Conservation (phyloP, 2,888 invertebrate species). For the Hirtodrosophila cameraria region DNA sequence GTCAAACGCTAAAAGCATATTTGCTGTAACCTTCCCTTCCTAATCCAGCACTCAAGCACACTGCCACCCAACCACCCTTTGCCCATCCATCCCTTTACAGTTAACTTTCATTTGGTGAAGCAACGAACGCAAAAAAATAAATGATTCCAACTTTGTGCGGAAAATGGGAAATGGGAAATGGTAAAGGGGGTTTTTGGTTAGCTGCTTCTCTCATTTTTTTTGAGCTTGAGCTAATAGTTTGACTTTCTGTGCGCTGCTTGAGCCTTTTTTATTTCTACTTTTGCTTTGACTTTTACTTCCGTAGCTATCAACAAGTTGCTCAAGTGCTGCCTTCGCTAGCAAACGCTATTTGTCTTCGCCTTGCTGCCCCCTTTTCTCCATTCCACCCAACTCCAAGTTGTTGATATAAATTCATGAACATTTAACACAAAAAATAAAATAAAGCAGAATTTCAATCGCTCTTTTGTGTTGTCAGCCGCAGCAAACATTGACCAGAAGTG, state of each 20-base stretch:
- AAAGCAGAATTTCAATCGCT: conserved; percentile 35
- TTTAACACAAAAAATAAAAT: conserved; percentile 35
- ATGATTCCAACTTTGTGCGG: conserved; percentile 6
- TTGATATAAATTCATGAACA: conserved; percentile 71
- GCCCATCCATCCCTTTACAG: conserved; percentile 10
- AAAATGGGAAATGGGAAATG: conserved; percentile 6
- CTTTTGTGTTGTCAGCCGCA: conserved; percentile 59
- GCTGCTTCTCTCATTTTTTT: not conserved
- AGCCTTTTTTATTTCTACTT: conserved; percentile 53
- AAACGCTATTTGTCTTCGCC: conserved; percentile 56
- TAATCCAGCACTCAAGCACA: conserved; percentile 7
- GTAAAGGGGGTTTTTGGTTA: not conserved
- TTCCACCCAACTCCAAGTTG: conserved; percentile 41
- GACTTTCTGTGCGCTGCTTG: conserved; percentile 45
- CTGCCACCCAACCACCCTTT: conserved; percentile 7
- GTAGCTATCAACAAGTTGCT: conserved; percentile 78
- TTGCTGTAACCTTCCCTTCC: conserved; percentile 49
- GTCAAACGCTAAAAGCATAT: conserved; percentile 74
- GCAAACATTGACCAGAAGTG: conserved; percentile 48
- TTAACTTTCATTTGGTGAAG: conserved; percentile 37
- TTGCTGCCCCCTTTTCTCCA: not conserved
- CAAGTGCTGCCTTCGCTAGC: conserved; percentile 43
- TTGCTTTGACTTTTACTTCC: conserved; percentile 70
- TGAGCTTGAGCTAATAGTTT: conserved; percentile 67
- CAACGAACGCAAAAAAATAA: conserved; percentile 40